These are phyloP conservation scores for Sphyrna mokarran DNA, from an alignment of 2,113 vertebrate species.

Conservation along the genomic window DNA sequence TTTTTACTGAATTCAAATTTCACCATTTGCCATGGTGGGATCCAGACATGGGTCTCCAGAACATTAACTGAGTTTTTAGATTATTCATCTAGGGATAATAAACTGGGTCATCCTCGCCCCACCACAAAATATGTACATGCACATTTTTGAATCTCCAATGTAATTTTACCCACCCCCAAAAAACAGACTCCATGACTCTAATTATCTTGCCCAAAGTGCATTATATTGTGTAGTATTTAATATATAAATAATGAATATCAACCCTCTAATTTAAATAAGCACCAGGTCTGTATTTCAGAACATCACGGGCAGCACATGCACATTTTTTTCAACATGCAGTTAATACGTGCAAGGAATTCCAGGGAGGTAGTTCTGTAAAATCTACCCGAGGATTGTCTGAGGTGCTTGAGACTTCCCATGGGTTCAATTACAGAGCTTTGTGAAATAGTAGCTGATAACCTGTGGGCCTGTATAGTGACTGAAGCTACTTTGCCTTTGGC, in stretches of 20 bases:
- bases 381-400: too few species aligned
- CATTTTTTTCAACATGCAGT: background rate
- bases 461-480: background rate
- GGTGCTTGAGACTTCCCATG: background rate
- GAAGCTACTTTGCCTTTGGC: slow-evolving; percentile 16
- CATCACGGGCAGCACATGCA: background rate
- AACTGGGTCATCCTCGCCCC: too few species aligned
- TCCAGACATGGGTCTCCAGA: too few species aligned
- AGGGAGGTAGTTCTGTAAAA: background rate
- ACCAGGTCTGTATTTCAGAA: background rate
- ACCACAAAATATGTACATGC: background rate
- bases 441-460: slow-evolving; percentile 1
- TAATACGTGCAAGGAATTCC: background rate
- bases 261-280: background rate
- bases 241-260: background rate
- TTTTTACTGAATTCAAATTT: too few species aligned
- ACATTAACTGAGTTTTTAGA: too few species aligned
- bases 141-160: background rate
- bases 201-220: background rate
- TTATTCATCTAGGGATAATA: too few species aligned
- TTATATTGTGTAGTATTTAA: background rate
- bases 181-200: background rate
- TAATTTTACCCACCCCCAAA: background rate
- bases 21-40: too few species aligned
- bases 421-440: background rate